Percentiles rank a stretch among this genome's conserved stretches.
phyloP scores from a whole-genome alignment of 1,140 invertebrate genomes.

The Philotrypesis tridentata region DNA sequence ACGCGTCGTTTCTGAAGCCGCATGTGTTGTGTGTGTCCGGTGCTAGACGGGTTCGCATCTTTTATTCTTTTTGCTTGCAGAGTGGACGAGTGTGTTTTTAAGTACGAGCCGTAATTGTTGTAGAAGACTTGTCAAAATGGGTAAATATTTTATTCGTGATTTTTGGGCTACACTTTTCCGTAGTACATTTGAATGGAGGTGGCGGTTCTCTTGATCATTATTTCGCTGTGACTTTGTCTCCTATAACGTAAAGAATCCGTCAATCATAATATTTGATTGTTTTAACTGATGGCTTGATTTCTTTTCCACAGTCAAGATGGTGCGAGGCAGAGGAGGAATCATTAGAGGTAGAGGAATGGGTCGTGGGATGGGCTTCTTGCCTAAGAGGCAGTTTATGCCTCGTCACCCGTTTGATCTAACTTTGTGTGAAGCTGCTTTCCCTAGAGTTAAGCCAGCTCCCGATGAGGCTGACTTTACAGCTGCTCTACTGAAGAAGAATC shows the following conservation, averaged over 20 bases:
- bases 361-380: constrained; percentile 79
- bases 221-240: not conserved
- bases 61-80: constrained; percentile 27
- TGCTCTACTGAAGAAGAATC: constrained; percentile 92
- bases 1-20: not conserved
- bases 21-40: not conserved
- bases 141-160: constrained; percentile 40
- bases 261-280: not conserved
- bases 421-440: constrained; percentile 90
- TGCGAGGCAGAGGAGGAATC: constrained; percentile 75
- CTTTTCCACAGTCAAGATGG: constrained; percentile 67
- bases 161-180: not conserved
- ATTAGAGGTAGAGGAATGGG: constrained; percentile 79
- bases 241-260: not conserved
- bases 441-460: constrained; percentile 85
- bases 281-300: not conserved
- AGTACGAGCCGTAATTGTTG: not conserved
- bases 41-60: not conserved
- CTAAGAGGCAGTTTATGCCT: constrained; percentile 84
- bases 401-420: constrained; percentile 93
- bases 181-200: not conserved
- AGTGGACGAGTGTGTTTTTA: constrained; percentile 13
- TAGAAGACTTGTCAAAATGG: constrained; percentile 36
- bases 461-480: constrained; percentile 90
- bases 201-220: not conserved